A percentile compares a stretch with the other conserved stretches of the same genome.
These are phyloP conservation scores for Tragelaphus imberbis DNA, from an alignment of 2,113 vertebrate species.

Conservation along the genomic window DNA sequence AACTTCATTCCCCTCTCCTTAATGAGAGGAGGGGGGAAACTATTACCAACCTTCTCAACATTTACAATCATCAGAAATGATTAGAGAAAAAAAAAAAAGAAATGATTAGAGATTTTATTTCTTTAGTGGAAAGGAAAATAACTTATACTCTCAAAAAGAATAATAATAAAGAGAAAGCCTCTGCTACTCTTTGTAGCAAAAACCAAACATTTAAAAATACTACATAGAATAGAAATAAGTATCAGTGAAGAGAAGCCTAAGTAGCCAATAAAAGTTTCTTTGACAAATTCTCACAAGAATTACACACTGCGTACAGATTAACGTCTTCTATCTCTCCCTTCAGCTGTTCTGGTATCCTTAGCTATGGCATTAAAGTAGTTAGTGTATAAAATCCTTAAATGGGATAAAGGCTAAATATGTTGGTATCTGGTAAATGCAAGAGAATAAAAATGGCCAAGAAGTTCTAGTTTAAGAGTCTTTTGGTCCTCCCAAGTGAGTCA, in stretches of 20 bases:
- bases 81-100: not conserved
- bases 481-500: not conserved
- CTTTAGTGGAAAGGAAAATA: not conserved
- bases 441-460: not conserved
- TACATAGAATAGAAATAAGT: not conserved
- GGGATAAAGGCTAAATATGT: not conserved
- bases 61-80: constrained; percentile 6
- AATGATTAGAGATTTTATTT: not conserved
- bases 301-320: not conserved
- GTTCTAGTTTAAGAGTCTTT: not conserved
- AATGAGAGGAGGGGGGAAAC: not conserved
- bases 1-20: not conserved
- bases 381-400: not conserved
- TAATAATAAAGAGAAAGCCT: not conserved
- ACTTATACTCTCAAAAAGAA: not conserved
- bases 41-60: not conserved
- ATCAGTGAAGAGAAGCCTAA: not conserved
- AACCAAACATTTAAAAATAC: not conserved
- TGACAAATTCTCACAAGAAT: not conserved
- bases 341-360: not conserved
- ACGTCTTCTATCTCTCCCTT: not conserved
- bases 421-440: not conserved
- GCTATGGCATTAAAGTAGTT: not conserved
- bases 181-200: not conserved
- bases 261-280: not conserved